Evolutionary conservation across 2,797 vertebrate species (phyloP), one percentile per base, ranked within the genome.

Genomic region (Staurois parvus): DNA sequence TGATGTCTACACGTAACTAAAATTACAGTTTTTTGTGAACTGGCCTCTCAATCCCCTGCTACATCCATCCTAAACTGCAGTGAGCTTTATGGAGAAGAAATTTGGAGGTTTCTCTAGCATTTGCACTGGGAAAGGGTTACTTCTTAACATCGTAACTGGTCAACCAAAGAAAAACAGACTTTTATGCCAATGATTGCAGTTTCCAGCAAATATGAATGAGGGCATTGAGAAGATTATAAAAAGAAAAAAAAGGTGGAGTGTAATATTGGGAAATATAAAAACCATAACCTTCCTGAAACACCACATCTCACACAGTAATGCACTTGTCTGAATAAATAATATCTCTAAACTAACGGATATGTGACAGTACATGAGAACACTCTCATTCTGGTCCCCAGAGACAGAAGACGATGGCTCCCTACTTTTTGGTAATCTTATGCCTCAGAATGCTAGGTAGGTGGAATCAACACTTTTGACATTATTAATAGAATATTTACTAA

Each of bases 231-330:
- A 72, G 19, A 40, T 29, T 66, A 8, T 42, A 42, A 56, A 66
- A 68, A 21, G 79, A 48, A 26, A 86, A 15, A n/a, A 37, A 72
- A 85, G 85, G 91, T 66, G 73, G 86, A 84, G 83, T 72, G 59
- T 87, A 76, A 72, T 91, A 93, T 95, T 95, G 92, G 89, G 94
- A 92, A 95, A 95, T 82, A 76, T 75, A 83, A 91, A 90, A 92
- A 89, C 67, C 86, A 88, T 94, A 95, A 94, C 91, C 93, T 72
- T 0, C 56, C 89, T 89, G 91, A 93, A 92, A 93, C 52, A 30
- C 91, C 88, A 90, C 88, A 93, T 91, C 88, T 88, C 90, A 90
- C 86, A 87, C 89, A 88, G 78, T 66, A 34, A 85, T 88, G 82
- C 81, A 72, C 40, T 11, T 70, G 76, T 52, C 82, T 1, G 26